phyloP scores from a whole-genome alignment of 2,797 vertebrate genomes.

The Eleutherodactylus coqui region DNA sequence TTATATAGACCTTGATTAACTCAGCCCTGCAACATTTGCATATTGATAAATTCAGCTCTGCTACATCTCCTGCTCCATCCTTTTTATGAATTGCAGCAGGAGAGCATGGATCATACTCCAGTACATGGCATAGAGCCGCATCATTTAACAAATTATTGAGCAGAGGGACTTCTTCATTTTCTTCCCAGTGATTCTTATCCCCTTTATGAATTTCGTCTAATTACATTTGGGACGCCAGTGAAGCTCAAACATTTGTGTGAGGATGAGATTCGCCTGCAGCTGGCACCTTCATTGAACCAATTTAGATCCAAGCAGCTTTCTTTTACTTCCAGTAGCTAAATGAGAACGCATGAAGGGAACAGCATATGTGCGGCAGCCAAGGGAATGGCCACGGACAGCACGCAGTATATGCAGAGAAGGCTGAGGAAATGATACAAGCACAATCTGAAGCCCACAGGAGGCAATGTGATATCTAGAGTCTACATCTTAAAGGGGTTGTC shows the following conservation, averaged over 20 bases:
- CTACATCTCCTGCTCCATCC: neutral
- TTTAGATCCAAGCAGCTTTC: neutral
- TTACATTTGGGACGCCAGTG: constrained; percentile 24
- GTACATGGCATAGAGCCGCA: neutral
- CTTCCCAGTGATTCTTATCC: constrained; percentile 22
- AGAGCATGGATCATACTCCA: neutral
- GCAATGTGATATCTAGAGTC: neutral
- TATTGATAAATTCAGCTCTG: neutral
- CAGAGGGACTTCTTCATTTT: constrained; percentile 24
- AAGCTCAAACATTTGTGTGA: constrained; percentile 20
- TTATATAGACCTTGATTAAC: too few relatives aligned
- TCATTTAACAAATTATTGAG: constrained; percentile 7
- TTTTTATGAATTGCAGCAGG: neutral
- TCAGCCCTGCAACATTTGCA: too few relatives aligned
- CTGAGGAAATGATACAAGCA: neutral
- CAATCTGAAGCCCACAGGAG: neutral
- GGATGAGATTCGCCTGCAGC: neutral
- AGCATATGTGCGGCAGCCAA: neutral
- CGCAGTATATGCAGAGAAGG: neutral
- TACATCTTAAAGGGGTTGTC: neutral
- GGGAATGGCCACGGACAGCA: neutral
- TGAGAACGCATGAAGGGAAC: neutral
- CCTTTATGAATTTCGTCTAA: constrained; percentile 34
- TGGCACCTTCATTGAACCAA: neutral
- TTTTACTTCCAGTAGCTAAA: neutral